Conservation (phyloP, 2,888 invertebrate species). For the Steromphala cineraria region DNA sequence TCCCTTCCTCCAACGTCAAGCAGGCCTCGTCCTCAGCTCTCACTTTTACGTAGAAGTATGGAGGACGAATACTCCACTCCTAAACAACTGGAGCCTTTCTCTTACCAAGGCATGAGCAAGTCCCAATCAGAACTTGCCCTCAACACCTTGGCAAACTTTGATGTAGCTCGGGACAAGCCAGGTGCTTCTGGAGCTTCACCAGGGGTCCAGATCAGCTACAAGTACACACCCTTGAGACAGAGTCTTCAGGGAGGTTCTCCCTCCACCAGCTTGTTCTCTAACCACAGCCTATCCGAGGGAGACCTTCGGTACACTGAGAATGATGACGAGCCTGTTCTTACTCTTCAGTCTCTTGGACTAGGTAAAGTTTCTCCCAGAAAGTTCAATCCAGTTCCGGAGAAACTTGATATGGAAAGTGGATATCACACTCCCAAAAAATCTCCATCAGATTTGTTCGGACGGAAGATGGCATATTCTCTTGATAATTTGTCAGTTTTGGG, state of each 20-base stretch:
- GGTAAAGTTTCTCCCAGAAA: constrained; percentile 36
- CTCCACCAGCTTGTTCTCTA: constrained; percentile 31
- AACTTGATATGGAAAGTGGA: constrained; percentile 23
- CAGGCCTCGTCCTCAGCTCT: background rate
- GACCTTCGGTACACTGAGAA: constrained; percentile 31
- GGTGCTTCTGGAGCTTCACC: background rate
- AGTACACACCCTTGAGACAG: constrained; percentile 28
- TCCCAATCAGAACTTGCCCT: background rate
- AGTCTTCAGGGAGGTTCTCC: constrained; percentile 19
- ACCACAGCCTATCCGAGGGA: constrained; percentile 40
- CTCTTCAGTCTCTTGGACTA: constrained; percentile 34
- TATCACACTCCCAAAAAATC: background rate
- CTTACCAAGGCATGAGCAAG: background rate
- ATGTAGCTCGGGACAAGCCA: background rate
- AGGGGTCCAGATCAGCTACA: constrained; percentile 6
- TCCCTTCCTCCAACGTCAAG: background rate
- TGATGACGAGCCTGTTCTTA: constrained; percentile 32
- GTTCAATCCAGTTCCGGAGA: constrained; percentile 46
- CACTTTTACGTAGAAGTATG: background rate
- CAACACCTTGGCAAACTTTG: background rate
- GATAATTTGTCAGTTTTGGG: background rate
- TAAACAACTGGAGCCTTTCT: background rate
- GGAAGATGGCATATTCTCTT: background rate
- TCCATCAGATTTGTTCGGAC: background rate
- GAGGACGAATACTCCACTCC: constrained; percentile 4